Conservation (phyloP, 2,113 vertebrate genomes). For the Caranx ignobilis region DNA sequence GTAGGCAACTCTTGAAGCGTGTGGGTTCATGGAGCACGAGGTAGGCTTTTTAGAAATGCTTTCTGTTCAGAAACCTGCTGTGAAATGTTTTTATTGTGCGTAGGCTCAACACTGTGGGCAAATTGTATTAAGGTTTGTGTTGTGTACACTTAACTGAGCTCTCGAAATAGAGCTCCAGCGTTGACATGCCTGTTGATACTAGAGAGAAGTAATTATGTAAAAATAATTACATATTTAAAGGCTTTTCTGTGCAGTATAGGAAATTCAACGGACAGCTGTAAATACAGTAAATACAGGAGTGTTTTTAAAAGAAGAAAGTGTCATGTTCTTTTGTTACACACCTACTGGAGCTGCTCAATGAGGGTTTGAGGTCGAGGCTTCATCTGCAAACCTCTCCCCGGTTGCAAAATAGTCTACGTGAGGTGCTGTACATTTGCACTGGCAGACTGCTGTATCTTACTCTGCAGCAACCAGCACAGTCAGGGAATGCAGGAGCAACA, state of each 20-base stretch:
- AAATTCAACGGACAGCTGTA: background rate
- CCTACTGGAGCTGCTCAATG: background rate
- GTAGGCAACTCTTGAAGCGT: background rate
- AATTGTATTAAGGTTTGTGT: background rate
- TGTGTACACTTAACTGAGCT: background rate
- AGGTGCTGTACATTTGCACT: slow-evolving; percentile 1
- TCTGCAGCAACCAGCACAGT: slow-evolving; percentile 1
- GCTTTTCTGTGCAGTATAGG: background rate
- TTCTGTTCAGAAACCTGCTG: background rate
- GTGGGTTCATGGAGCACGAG: slow-evolving; percentile 83
- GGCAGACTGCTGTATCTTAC: slow-evolving; percentile 7
- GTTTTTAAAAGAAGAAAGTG: slow-evolving; percentile 6
- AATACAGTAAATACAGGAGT: background rate
- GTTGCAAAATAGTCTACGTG: slow-evolving; percentile 32
- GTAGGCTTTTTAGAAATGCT: slow-evolving; percentile 67
- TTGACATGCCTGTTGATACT: background rate
- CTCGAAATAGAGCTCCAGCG: background rate
- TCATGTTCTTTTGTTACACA: background rate
- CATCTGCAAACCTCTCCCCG: background rate
- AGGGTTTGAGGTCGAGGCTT: background rate
- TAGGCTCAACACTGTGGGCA: background rate
- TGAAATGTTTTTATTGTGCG: background rate
- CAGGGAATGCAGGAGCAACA: slow-evolving; percentile 15
- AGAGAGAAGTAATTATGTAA: background rate
- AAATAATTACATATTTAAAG: background rate